phyloP scores from a whole-genome alignment of 2,797 vertebrate genomes.

The Oreochromis mossambicus region DNA sequence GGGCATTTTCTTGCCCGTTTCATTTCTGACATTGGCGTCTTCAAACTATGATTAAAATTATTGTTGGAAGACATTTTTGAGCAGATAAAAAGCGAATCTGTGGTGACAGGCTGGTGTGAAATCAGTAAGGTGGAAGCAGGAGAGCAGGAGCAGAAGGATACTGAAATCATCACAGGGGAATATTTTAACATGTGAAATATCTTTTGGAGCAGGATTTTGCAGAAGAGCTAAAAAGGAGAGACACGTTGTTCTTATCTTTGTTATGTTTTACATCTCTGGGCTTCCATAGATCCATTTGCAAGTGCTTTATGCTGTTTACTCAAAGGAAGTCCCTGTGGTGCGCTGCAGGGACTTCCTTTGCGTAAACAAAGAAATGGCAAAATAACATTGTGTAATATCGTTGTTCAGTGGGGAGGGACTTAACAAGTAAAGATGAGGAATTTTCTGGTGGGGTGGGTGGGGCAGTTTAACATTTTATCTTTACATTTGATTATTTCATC shows the following conservation, averaged over 20 bases:
- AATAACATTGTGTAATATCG: accelerated
- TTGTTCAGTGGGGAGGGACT: background rate
- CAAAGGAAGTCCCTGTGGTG: accelerated
- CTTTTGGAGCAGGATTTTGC: background rate
- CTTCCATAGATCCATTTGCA: background rate
- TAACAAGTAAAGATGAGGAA: background rate
- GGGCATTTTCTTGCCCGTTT: background rate
- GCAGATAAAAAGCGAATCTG: background rate
- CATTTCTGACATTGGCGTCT: accelerated
- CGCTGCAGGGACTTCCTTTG: background rate
- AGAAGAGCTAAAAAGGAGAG: background rate
- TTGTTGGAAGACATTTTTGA: background rate
- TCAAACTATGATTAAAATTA: background rate
- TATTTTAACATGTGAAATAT: background rate
- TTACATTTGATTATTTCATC: background rate
- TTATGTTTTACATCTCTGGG: background rate
- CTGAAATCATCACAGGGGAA: background rate
- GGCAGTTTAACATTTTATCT: background rate
- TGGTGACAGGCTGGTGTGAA: background rate
- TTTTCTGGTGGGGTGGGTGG: background rate
- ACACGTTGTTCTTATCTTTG: background rate
- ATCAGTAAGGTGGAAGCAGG: background rate
- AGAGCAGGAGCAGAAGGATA: background rate
- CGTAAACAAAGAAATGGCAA: accelerated
- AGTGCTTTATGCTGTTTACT: accelerated